Conservation (phyloP, 2,888 invertebrate genomes). For the Aromia moschata region DNA sequence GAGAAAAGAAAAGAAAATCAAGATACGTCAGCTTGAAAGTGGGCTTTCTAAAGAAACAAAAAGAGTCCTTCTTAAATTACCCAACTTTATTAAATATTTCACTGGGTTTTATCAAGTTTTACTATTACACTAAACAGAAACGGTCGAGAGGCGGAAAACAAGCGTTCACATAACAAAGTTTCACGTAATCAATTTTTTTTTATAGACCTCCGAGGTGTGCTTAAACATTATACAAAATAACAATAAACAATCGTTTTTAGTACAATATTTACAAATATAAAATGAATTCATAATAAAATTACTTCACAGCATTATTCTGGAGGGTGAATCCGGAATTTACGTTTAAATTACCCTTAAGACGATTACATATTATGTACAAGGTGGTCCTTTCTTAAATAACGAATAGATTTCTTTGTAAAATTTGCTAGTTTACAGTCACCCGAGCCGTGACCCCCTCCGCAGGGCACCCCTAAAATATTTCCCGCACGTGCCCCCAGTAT, state of each 20-base stretch:
- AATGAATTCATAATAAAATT: constrained; percentile 5
- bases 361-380: constrained; percentile 4
- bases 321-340: background rate
- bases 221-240: constrained; percentile 21
- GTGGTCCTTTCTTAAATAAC: constrained; percentile 1
- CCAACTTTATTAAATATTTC: constrained; percentile 26
- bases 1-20: constrained; percentile 33
- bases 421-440: background rate
- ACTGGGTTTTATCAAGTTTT: constrained; percentile 31
- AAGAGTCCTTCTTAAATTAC: constrained; percentile 24
- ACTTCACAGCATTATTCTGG: constrained; percentile 6
- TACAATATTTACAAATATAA: constrained; percentile 29
- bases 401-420: background rate
- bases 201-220: background rate
- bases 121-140: constrained; percentile 23
- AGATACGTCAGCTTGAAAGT: constrained; percentile 27
- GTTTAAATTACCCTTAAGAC: background rate
- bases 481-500: background rate
- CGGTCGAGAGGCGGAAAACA: constrained; percentile 5
- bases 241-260: constrained; percentile 20
- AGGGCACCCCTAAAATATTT: background rate
- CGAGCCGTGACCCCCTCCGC: background rate
- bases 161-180: constrained; percentile 12
- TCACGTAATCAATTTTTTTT: constrained; percentile 1
- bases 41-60: constrained; percentile 27